These are phyloP conservation scores for Brienomyrus longianalis DNA, from an alignment of 2,113 vertebrate species.

Conservation along the genomic window DNA sequence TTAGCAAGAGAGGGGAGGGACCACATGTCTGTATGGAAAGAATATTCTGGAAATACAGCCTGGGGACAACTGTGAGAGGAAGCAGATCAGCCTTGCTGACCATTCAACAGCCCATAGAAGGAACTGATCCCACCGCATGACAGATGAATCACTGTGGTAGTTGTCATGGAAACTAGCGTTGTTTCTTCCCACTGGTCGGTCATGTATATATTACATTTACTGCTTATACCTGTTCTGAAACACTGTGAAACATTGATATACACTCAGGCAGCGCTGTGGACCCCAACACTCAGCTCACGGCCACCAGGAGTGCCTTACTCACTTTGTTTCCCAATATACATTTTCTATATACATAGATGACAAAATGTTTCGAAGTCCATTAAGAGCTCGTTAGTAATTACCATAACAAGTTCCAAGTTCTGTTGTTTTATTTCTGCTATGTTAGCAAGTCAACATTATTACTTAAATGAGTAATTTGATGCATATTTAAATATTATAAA, in stretches of 20 bases:
- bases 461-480: background rate
- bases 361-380: background rate
- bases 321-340: background rate
- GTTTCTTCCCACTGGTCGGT: background rate
- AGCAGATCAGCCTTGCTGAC: background rate
- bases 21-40: background rate
- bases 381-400: background rate
- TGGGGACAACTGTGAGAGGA: background rate
- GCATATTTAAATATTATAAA: background rate
- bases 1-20: background rate
- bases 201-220: background rate
- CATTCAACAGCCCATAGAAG: background rate
- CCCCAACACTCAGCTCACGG: background rate
- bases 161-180: constrained; percentile 6
- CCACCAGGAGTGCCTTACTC: background rate
- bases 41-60: constrained; percentile 4
- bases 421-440: background rate
- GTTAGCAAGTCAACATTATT: background rate
- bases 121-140: background rate
- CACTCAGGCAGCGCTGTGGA: background rate
- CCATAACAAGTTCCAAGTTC: background rate
- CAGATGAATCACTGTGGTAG: background rate
- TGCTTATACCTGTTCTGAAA: background rate
- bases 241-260: background rate
- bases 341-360: background rate